Conservation (phyloP, 2,888 invertebrate species). For the Drosophila algonquin region DNA sequence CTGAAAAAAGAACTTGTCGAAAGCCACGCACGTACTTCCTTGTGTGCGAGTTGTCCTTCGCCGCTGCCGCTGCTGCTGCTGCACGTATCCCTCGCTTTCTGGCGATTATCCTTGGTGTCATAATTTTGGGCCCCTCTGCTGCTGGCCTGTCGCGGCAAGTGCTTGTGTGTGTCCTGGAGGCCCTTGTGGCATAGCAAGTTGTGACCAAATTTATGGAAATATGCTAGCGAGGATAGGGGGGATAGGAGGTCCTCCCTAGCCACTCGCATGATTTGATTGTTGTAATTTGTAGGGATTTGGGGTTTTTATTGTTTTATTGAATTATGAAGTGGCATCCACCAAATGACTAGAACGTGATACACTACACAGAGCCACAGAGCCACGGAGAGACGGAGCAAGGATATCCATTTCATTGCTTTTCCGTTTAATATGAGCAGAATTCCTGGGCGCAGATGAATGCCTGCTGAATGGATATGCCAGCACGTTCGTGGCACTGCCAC, state of each 20-base stretch:
- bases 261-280: slow-evolving; percentile 71
- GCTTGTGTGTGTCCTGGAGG: slow-evolving; percentile 17
- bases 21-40: slow-evolving; percentile 22
- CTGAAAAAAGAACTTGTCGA: slow-evolving; percentile 9
- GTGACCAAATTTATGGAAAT: slow-evolving; percentile 78
- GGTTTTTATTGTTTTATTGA: slow-evolving; percentile 81
- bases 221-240: slow-evolving; percentile 38
- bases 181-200: slow-evolving; percentile 61
- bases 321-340: slow-evolving; percentile 80
- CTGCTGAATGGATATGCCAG: slow-evolving; percentile 46
- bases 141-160: slow-evolving; percentile 34
- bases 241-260: slow-evolving; percentile 17
- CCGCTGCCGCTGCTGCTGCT: neutral
- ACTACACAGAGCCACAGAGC: slow-evolving; percentile 7
- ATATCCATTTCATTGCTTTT: slow-evolving; percentile 1
- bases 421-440: slow-evolving; percentile 47
- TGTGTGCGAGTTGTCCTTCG: slow-evolving; percentile 9
- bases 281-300: slow-evolving; percentile 73
- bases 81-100: slow-evolving; percentile 45
- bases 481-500: slow-evolving; percentile 28
- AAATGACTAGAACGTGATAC: slow-evolving; percentile 77
- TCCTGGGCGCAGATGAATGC: slow-evolving; percentile 36
- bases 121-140: slow-evolving; percentile 66
- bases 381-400: neutral
- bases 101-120: slow-evolving; percentile 63